Base-by-base conservation (phyloP, 1,140 invertebrate species). In the Meteorus sp. region DNA sequence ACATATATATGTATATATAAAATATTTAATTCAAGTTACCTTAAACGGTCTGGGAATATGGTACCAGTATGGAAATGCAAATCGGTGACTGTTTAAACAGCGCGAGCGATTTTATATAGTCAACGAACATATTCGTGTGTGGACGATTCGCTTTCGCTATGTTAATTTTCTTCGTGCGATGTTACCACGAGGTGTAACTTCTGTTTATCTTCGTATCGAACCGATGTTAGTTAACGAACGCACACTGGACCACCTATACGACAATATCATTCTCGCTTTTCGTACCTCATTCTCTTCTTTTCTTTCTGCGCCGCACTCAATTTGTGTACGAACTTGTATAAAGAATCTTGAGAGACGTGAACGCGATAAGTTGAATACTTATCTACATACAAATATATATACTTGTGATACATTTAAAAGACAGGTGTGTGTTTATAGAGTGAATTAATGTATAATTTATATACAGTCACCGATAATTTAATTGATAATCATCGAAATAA, bases 151-250 rank as follows among this genome's bases (percentile, higher is more conserved):
- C 23, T 45, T 33, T 31, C 44, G 9, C 66, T 75, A 76, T 74
- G 74, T 74, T 77, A 75, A 77, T 77, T 74, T 68, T 63, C 66
- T 56, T 3, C 68, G 68, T 71, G 74, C n/a, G n/a, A n/a, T 74
- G 73, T 76, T 74, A 75, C 69, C 66, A 56, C 63, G 66, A 75
- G 75, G 73, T 76, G 75, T 77, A 77, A 76, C 74, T 76, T 76
- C 69, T 72, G 74, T 77, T 77, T 77, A 77, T 77, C 75, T 72
- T 69, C 69, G 54, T 68, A 77, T 77, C 73, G 71, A 71, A 64
- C 62, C 65, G 68, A 72, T 76, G 70, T 74, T 70, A 68, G 63
- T 70, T 68, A 70, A 73, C 67, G 60, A 70, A 73, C 63, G 63
- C 54, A 47, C 44, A 39, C 33, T 27, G 68, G 73, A 76, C 75